phyloP scores from a whole-genome alignment of 2,888 invertebrate species.

The Oasisia sp. region DNA sequence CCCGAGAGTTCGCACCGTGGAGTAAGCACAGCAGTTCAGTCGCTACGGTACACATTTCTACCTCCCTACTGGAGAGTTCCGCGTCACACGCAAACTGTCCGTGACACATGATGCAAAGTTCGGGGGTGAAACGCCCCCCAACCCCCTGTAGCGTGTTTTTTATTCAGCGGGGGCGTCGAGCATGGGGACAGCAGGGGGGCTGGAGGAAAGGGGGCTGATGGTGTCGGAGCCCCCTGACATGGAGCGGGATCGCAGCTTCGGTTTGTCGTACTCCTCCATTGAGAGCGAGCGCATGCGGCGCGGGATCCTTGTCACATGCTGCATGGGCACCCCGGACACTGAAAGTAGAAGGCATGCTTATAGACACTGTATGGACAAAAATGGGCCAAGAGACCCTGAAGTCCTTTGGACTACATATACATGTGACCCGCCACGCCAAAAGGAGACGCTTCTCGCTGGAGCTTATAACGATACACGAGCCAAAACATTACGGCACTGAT shows the following conservation, averaged over 20 bases:
- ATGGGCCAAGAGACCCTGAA: too few relatives aligned
- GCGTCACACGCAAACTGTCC: neutral
- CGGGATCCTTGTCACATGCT: constrained; percentile 71
- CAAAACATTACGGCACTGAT: too few relatives aligned
- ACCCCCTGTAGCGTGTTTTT: neutral
- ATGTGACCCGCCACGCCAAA: too few relatives aligned
- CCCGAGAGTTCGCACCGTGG: neutral
- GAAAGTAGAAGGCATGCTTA: neutral
- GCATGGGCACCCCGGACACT: constrained; percentile 83
- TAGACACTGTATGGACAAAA: neutral
- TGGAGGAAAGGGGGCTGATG: constrained; percentile 50
- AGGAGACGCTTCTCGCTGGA: too few relatives aligned
- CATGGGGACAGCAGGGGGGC: constrained; percentile 22
- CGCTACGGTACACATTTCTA: neutral
- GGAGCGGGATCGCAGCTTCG: constrained; percentile 68
- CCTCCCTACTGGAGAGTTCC: neutral
- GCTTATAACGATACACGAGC: too few relatives aligned
- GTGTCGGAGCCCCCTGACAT: constrained; percentile 60
- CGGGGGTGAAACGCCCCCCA: neutral
- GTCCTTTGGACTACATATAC: too few relatives aligned
- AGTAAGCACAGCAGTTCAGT: neutral
- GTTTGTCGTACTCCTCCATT: constrained; percentile 64
- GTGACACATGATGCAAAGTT: neutral
- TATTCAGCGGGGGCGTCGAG: neutral
- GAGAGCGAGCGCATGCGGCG: constrained; percentile 69